A percentile compares a stretch with the other conserved stretches of the same genome.
Evolutionary conservation across 2,113 vertebrate species (phyloP).

Genomic region (Thamnophis sirtalis): DNA sequence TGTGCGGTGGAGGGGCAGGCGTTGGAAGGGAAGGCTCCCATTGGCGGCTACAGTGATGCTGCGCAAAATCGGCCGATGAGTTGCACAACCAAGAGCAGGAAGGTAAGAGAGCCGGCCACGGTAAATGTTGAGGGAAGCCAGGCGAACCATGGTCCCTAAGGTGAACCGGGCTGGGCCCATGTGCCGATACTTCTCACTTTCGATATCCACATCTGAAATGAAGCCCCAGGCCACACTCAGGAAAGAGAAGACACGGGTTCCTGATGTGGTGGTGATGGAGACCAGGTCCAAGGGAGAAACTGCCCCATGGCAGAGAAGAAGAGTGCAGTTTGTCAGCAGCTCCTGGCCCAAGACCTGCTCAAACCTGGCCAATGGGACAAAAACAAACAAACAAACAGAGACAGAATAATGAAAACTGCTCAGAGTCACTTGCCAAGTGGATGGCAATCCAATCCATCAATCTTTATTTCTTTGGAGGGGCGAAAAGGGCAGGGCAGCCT

Average conservation of each 20-base stretch:
- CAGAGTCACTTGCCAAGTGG: not conserved
- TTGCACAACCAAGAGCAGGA: conserved; percentile 61
- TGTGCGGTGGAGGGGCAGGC: conserved; percentile 80
- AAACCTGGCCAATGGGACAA: conserved; percentile 65
- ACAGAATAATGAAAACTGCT: not conserved
- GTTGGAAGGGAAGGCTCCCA: conserved; percentile 70
- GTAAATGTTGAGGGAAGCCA: conserved; percentile 85
- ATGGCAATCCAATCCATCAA: not conserved
- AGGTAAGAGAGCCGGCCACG: conserved; percentile 86
- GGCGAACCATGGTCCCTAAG: conserved; percentile 78
- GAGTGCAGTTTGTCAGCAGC: conserved; percentile 85
- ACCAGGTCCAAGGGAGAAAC: conserved; percentile 83
- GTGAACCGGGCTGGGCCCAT: conserved; percentile 87
- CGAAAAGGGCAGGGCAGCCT: not conserved
- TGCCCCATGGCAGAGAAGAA: conserved; percentile 83
- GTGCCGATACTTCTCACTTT: conserved; percentile 86
- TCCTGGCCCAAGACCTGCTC: conserved; percentile 83
- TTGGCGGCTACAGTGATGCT: conserved; percentile 67
- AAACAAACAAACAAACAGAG: not conserved
- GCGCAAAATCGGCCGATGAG: conserved; percentile 71
- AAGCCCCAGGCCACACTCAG: conserved; percentile 91
- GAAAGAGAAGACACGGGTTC: conserved; percentile 80
- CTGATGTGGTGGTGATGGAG: conserved; percentile 81
- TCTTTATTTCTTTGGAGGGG: not conserved
- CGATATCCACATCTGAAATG: conserved; percentile 89